Conservation (phyloP, 2,888 invertebrate genomes). For the Drosophila mulleri region DNA sequence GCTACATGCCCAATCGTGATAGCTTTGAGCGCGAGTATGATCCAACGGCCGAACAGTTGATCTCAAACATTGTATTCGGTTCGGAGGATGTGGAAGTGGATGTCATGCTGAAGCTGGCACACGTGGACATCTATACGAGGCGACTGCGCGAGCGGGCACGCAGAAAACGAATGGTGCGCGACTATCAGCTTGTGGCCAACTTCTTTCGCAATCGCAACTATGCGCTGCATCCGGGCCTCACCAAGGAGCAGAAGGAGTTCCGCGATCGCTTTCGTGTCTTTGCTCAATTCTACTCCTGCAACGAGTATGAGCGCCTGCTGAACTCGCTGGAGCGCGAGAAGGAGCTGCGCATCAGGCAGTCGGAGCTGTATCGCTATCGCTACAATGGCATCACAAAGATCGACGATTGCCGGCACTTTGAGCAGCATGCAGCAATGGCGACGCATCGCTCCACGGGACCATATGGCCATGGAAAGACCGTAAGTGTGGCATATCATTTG, state of each 20-base stretch:
- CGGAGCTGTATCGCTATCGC: conserved; percentile 93
- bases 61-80: conserved; percentile 93
- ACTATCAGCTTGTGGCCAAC: conserved; percentile 94
- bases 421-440: conserved; percentile 90
- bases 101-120: conserved; percentile 94
- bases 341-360: conserved; percentile 92
- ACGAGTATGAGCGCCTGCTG: conserved; percentile 93
- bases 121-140: conserved; percentile 96
- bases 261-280: conserved; percentile 93
- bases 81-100: conserved; percentile 96
- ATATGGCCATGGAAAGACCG: conserved; percentile 85
- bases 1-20: conserved; percentile 97
- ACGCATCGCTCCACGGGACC: conserved; percentile 86
- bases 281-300: conserved; percentile 94
- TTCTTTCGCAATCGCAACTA: conserved; percentile 89
- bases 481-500: conserved; percentile 69
- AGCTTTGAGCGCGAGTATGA: conserved; percentile 98
- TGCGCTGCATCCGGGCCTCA: conserved; percentile 83
- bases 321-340: conserved; percentile 93
- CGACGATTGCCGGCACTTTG: conserved; percentile 95
- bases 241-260: conserved; percentile 87
- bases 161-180: conserved; percentile 94
- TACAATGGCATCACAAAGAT: conserved; percentile 93
- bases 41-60: conserved; percentile 94
- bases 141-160: conserved; percentile 93